Evolutionary conservation across 2,113 vertebrate species (phyloP), one percentile per base, ranked within the genome.

Genomic region (Phalacrocorax aristotelis): DNA sequence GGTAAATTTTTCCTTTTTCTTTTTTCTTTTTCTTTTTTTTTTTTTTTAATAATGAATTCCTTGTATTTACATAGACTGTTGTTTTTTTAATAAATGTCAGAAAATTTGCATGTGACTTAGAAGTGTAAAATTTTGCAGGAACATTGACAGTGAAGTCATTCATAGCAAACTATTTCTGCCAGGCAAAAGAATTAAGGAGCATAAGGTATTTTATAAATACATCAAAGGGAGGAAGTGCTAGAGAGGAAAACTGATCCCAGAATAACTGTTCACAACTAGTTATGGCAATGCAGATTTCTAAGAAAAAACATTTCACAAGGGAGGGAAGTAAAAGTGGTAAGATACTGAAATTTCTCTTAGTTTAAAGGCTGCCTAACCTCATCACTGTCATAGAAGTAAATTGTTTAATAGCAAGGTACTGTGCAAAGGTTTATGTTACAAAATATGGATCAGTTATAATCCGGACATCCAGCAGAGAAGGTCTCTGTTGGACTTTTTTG

Each of bases 121-220:
- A 83, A 96, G 80, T 93, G 44, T 93, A 97, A 96, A 97, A 86
- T 49, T 77, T 94, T 92, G 40, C 91, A 96, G 89, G 81, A 95
- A 95, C 65, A 68, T 72, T 82, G 65, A 92, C 77, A 77, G 52
- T 79, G 83, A 93, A 95, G 72, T 93, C n/a, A 83, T 96, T 96
- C 85, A 62, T 93, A 75, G 22, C 27, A 57, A 87, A 87, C 19
- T 71, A 65, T 70, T 93, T 52, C 83, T 97, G 83, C 26, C 61
- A 89, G 79, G 55, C 55, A 80, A 81, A 95, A 95, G 65, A 97
- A 92, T 96, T 93, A 87, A 83, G 74, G 64, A 96, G 52, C 92
- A 93, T 95, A 97, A 86, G 72, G 89, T 89, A 82, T 89, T 93
- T 93, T 93, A 91, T 95, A 97, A 97, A 95, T 95, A 92, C 9